These are phyloP conservation scores for Indicator maculatus DNA, from an alignment of 2,113 vertebrate genomes.

Conservation along the genomic window DNA sequence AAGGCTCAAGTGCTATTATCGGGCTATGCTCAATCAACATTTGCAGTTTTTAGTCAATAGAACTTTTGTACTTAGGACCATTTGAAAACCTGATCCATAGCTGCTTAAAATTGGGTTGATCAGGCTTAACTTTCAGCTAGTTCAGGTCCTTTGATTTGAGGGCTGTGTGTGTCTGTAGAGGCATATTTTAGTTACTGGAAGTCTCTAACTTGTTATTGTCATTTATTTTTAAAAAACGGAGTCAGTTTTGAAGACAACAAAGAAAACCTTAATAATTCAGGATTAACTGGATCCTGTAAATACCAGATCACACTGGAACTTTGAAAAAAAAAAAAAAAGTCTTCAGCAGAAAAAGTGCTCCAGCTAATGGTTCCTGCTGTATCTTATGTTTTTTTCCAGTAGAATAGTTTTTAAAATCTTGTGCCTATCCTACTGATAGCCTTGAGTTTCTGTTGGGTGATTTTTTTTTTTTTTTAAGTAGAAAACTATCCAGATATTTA, in stretches of 20 bases:
- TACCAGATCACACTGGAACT: background rate
- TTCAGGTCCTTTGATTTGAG: background rate
- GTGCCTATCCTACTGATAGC: background rate
- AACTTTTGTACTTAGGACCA: background rate
- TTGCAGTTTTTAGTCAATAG: slow-evolving; percentile 34
- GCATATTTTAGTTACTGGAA: background rate
- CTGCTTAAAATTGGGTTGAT: slow-evolving; percentile 36
- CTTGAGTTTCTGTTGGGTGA: background rate
- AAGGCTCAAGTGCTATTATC: slow-evolving; percentile 45
- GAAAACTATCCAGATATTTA: background rate
- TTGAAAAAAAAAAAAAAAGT: background rate
- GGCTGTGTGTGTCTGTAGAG: background rate
- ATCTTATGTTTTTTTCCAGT: background rate
- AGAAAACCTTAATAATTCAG: background rate
- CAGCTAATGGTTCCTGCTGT: background rate
- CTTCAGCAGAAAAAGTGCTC: background rate
- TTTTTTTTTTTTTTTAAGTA: background rate
- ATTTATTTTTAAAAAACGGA: background rate
- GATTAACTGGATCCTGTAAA: background rate
- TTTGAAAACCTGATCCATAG: background rate
- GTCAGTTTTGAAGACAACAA: background rate
- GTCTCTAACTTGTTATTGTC: background rate
- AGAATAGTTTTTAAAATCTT: background rate
- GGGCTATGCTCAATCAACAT: slow-evolving; percentile 13
- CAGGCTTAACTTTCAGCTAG: background rate